Conservation (phyloP, 2,888 invertebrate species). For the Cyclophora albipunctata region DNA sequence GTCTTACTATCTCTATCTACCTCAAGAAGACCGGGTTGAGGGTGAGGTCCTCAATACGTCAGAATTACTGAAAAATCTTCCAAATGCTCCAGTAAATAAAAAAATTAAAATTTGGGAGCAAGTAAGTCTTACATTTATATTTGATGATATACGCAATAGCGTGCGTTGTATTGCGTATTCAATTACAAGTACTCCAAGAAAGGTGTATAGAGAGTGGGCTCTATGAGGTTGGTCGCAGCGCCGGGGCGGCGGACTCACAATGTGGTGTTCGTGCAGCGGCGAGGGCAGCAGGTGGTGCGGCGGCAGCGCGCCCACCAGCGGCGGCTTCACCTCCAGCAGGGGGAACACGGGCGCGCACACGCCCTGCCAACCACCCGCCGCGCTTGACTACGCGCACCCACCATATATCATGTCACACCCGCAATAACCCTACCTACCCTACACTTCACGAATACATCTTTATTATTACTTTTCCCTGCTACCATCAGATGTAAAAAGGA, state of each 20-base stretch:
- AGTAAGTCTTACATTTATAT: no score
- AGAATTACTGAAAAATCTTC: no score
- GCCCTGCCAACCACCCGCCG: conserved; percentile 43
- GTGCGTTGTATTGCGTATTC: no score
- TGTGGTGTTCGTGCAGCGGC: conserved; percentile 80
- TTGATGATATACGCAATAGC: no score
- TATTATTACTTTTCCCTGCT: no score
- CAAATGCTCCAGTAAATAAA: no score
- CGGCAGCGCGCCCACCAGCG: conserved; percentile 68
- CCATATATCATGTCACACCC: conserved; percentile 6
- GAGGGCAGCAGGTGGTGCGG: conserved; percentile 74
- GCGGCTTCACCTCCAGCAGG: conserved; percentile 73
- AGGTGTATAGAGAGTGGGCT: conserved; percentile 6
- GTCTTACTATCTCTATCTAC: no score
- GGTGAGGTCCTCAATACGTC: no score
- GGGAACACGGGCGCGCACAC: conserved; percentile 73
- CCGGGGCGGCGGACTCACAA: conserved; percentile 52
- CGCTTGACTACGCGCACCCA: conserved; percentile 7
- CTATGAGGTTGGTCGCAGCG: conserved; percentile 34
- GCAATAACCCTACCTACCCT: conserved; percentile 82
- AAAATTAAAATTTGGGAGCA: no score
- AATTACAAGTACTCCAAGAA: neutral
- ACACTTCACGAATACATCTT: no score
- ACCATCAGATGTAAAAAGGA: no score
- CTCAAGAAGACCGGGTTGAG: no score